phyloP scores from a whole-genome alignment of 2,888 invertebrate species.

The Drosophila sordidula region DNA sequence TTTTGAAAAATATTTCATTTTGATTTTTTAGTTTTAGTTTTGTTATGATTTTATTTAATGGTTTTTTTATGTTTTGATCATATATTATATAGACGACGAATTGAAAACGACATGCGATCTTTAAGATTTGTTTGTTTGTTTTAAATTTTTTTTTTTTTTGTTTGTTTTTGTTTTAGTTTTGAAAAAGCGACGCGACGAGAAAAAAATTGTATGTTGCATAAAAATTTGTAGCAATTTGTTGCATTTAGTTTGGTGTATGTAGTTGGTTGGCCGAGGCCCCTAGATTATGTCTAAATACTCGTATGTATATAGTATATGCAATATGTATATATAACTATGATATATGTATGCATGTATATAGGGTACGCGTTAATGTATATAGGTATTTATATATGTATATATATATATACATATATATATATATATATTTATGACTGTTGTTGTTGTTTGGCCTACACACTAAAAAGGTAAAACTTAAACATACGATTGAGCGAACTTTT shows the following conservation, averaged over 20 bases:
- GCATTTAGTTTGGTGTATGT: slow-evolving; percentile 77
- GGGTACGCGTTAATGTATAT: slow-evolving; percentile 45
- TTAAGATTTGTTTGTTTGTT: slow-evolving; percentile 33
- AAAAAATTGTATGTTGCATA: slow-evolving; percentile 61
- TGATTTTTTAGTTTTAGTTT: slow-evolving; percentile 58
- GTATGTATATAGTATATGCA: slow-evolving; percentile 39
- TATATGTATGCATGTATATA: slow-evolving; percentile 44
- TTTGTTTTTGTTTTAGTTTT: slow-evolving; percentile 36
- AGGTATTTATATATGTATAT: slow-evolving; percentile 37
- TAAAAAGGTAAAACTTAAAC: slow-evolving; percentile 69
- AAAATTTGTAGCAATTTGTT: slow-evolving; percentile 77
- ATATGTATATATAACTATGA: slow-evolving; percentile 37
- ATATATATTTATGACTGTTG: slow-evolving; percentile 47
- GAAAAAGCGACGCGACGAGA: slow-evolving; percentile 60
- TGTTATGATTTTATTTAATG: slow-evolving; percentile 12
- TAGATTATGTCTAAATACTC: slow-evolving; percentile 50
- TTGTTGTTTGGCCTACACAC: slow-evolving; percentile 33
- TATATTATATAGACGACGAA: slow-evolving; percentile 60
- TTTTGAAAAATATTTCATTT: slow-evolving; percentile 71
- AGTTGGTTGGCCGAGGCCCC: slow-evolving; percentile 72
- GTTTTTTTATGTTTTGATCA: slow-evolving; percentile 11
- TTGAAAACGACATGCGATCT: slow-evolving; percentile 63
- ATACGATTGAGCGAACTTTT: slow-evolving; percentile 61
- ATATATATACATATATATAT: slow-evolving; percentile 28
- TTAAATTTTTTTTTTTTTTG: slow-evolving; percentile 6